Evolutionary conservation across 2,113 vertebrate species (phyloP).

Genomic region (Mungos mungo): DNA sequence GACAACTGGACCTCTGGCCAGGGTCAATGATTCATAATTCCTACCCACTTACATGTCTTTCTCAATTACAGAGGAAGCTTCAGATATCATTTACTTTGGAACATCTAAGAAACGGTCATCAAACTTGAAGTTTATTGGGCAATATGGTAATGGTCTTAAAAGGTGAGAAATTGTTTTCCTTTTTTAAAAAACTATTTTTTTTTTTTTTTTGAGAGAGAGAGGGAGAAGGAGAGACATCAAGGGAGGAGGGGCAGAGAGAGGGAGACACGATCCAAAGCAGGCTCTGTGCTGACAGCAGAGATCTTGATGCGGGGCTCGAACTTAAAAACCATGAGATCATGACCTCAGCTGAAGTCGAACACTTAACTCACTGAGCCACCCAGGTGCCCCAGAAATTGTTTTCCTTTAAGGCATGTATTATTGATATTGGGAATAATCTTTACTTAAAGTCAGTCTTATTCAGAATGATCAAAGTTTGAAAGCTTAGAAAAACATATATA

Average conservation of each 20-base stretch:
- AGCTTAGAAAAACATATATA: neutral
- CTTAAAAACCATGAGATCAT: too few relatives aligned
- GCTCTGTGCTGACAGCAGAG: too few relatives aligned
- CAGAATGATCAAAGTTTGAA: neutral
- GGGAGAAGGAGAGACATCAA: too few relatives aligned
- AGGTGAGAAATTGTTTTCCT: slow-evolving; percentile 84
- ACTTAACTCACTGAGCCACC: too few relatives aligned
- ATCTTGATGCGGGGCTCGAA: too few relatives aligned
- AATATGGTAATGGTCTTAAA: slow-evolving; percentile 92
- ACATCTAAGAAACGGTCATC: slow-evolving; percentile 88
- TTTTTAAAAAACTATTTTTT: too few relatives aligned
- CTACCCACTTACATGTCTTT: neutral
- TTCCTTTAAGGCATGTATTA: neutral
- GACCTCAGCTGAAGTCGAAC: too few relatives aligned
- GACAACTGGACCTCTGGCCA: neutral
- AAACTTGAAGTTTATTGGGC: slow-evolving; percentile 88
- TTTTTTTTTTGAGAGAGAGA: too few relatives aligned
- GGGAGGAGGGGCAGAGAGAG: too few relatives aligned
- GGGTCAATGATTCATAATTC: neutral
- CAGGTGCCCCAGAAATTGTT: neutral
- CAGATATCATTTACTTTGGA: slow-evolving; percentile 91
- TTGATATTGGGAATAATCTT: neutral
- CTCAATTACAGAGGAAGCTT: slow-evolving; percentile 85
- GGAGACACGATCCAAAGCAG: too few relatives aligned
- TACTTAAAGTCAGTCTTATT: neutral